Conservation (phyloP, 37 sponge, comb jelly and placozoan species). For the Eunapius fragilis region DNA sequence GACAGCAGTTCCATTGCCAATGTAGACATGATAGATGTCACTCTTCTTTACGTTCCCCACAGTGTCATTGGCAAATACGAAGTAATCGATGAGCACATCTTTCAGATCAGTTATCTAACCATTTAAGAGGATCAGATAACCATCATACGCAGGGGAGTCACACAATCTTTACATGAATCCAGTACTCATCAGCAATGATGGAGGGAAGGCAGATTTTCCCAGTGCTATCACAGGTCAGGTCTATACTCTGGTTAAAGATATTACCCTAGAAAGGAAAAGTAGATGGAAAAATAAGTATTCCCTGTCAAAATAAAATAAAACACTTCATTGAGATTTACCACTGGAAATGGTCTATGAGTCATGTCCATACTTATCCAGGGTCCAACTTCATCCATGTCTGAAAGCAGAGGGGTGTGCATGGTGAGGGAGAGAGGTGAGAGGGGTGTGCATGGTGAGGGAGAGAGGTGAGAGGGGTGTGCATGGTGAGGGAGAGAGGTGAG, state of each 20-base stretch:
- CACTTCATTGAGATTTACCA: too few species aligned
- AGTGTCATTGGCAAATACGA: slow-evolving; percentile 38
- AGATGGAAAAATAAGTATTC: too few species aligned
- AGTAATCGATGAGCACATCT: slow-evolving; percentile 66
- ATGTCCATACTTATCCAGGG: slow-evolving; percentile 40
- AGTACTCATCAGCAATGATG: slow-evolving; percentile 69
- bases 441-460: too few species aligned
- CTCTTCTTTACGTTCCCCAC: slow-evolving; percentile 48
- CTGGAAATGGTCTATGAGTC: slow-evolving; percentile 45
- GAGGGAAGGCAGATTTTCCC: slow-evolving; percentile 51
- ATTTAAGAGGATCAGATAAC: background rate
- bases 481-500: background rate
- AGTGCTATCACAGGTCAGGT: slow-evolving; percentile 63
- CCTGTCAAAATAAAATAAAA: too few species aligned
- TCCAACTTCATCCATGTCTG: slow-evolving; percentile 30
- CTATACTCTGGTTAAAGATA: slow-evolving; percentile 48
- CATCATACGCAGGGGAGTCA: too few species aligned
- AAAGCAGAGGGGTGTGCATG: background rate
- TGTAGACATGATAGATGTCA: slow-evolving; percentile 71
- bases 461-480: background rate
- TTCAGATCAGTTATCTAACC: slow-evolving; percentile 45
- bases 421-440: background rate
- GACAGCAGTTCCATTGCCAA: slow-evolving; percentile 39
- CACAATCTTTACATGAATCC: slow-evolving; percentile 48
- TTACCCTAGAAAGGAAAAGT: slow-evolving; percentile 33